Percentiles rank a stretch among this genome's conserved stretches.
phyloP scores from a whole-genome alignment of 1,140 invertebrate species.

The Lepidurus couesii region DNA sequence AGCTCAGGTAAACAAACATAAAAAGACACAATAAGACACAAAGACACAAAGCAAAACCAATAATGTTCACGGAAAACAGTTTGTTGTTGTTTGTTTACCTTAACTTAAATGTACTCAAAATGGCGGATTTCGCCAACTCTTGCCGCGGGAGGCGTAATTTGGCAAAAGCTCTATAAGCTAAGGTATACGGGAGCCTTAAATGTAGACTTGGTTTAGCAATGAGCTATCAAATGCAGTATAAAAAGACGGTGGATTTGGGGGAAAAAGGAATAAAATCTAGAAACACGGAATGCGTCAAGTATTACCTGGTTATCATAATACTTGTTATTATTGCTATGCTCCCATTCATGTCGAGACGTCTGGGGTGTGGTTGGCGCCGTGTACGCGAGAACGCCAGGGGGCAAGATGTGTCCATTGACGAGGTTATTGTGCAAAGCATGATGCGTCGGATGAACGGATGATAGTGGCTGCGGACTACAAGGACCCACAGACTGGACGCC shows the following conservation, averaged over 20 bases:
- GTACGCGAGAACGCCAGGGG: neutral
- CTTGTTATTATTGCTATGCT: constrained; percentile 4
- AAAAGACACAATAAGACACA: too few relatives aligned
- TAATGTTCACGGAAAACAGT: too few relatives aligned
- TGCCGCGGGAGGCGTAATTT: too few relatives aligned
- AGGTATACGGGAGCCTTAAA: neutral
- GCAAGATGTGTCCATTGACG: neutral
- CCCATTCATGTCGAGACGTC: constrained; percentile 13
- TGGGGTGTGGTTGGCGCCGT: constrained; percentile 28
- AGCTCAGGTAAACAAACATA: too few relatives aligned
- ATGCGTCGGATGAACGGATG: neutral
- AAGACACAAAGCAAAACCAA: too few relatives aligned
- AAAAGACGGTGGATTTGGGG: too few relatives aligned
- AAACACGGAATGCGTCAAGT: neutral
- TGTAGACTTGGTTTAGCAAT: neutral
- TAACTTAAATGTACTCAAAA: too few relatives aligned
- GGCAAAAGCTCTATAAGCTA: too few relatives aligned
- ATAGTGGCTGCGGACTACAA: constrained; percentile 32
- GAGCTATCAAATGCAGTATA: neutral
- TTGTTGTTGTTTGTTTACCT: too few relatives aligned
- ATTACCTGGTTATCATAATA: constrained; percentile 19
- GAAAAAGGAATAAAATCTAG: too few relatives aligned
- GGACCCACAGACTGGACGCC: constrained; percentile 31
- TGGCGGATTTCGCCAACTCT: too few relatives aligned
- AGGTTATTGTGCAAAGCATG: constrained; percentile 4